Percentiles rank a stretch among this genome's conserved stretches.
Evolutionary conservation across 2,797 vertebrate species (phyloP).

Genomic region (Ctenosaura bakeri): DNA sequence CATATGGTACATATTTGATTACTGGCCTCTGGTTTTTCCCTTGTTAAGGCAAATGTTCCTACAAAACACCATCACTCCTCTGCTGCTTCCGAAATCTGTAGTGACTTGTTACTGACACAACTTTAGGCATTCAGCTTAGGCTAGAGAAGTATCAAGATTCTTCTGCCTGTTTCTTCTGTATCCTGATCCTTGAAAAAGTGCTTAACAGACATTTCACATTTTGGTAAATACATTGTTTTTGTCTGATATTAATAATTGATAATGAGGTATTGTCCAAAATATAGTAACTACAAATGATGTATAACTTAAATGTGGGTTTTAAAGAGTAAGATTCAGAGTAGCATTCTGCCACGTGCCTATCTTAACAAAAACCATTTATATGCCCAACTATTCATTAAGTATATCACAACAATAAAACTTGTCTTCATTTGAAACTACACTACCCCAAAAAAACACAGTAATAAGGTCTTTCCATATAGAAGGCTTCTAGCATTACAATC

Average conservation of each 20-base stretch:
- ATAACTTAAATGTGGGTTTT: background rate
- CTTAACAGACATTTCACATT: background rate
- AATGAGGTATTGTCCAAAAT: too few species aligned
- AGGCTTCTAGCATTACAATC: too few species aligned
- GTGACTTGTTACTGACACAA: background rate
- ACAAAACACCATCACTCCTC: conserved; percentile 12
- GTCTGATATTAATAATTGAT: background rate
- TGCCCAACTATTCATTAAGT: too few species aligned
- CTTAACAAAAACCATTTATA: background rate
- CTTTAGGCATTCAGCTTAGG: background rate
- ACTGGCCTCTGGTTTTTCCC: background rate
- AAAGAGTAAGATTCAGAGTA: background rate
- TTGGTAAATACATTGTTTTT: background rate
- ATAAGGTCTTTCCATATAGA: too few species aligned
- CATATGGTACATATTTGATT: background rate
- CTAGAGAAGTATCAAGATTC: too few species aligned
- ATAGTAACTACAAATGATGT: too few species aligned
- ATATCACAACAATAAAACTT: background rate
- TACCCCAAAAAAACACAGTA: too few species aligned
- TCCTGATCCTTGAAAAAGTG: background rate
- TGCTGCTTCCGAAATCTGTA: background rate
- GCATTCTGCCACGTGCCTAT: background rate
- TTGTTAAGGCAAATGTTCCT: background rate
- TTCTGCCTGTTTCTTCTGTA: background rate
- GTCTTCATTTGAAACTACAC: too few species aligned